Base-by-base conservation (phyloP, 64 coral and sea anemone genomes). In the Montipora cactus region DNA sequence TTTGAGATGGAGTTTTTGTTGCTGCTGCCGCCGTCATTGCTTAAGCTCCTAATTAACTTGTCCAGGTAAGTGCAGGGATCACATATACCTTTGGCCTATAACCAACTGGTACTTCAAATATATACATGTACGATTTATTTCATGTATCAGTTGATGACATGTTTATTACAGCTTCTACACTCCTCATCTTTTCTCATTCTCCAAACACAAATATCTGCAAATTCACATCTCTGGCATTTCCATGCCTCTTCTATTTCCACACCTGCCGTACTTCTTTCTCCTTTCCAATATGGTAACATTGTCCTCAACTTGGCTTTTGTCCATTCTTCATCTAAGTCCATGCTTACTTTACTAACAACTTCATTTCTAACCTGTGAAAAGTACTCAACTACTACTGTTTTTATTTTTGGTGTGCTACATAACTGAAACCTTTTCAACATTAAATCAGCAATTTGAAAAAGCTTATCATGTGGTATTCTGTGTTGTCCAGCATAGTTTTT, bases 221-320 rank as follows among this genome's bases (percentile, higher is more conserved):
- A 95, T 20, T 87, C 81, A 51, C 94, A 95, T 47, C 94, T 84
- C 22, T 87, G 89, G 53, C 94, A 95, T 47, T 95, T 95, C 94
- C 94, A 95, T 7, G 94, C 94, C 52, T 95, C 94, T 77, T 95
- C 94, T 52, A 95, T 85, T 13, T 95, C 94, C 23, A 95, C 94
- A 14, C 94, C 94, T 68, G 44, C 47, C 6, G 94, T 80, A 0
- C 49, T 8, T 11, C 94, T 87, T 47, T 95, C 47, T 47, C 89
- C 94, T 80, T n/a, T 87, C 94, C 94, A 95, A 52, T 95, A 95
- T 25, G 89, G 61, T 37, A 91, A 66, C 83, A 95, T 86, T 80
- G 57, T 91, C 5, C 52, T 53, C 59, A 95, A 82, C 84, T 87
- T 52, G 0, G 58, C 80, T 51, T 87, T 64, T 79, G 90, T 62